Base-by-base conservation (phyloP, 1,140 invertebrate species). In the Neotoxoptera formosana region DNA sequence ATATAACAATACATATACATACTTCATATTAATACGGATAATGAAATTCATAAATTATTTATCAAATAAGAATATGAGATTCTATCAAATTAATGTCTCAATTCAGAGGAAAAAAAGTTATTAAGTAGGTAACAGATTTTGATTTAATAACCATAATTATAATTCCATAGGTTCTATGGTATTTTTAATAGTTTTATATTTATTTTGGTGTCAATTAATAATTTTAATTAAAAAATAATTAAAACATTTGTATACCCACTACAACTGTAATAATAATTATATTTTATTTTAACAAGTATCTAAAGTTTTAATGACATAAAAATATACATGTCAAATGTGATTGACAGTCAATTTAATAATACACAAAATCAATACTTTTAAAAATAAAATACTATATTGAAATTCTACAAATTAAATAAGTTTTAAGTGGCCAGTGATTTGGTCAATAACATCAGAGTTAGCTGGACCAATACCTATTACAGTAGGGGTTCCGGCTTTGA, bases 391-490 rank as follows among this genome's bases (percentile, higher is more conserved):
- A 14, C 36, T 86, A 76, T 76, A 76, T 76, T 76, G 60, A 76
- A 76, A 20, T 76, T 76, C 60, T 76, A 76, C 6, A 76, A 76
- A 11, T 86, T 30, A 86, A 86, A 97, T 97, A 83, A 99, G 95
- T 95, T 98, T 98, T 92, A 99, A 96, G 95, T 98, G 97, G 81
- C 98, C 98, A 93, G 98, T 98, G 48, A 99, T 96, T 96, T 96
- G 95, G 95, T 99, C 97, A 94, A 99, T 96, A 48, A 97, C 94
- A 94, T 96, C 95, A 94, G 96, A 96, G 91, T 97, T 96, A 56
- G 97, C 98, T 94, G 98, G 99, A n/a, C 99, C 99, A 94, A 99
- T 96, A 17, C 97, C 98, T 91, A 99, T 95, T 36, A 99, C 98
- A 94, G 98, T 99, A 94, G 96, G 96, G 41, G 98, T 97, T 93